Evolutionary conservation across 2,797 vertebrate genomes (phyloP).

Genomic region (Megalops cyprinoides): DNA sequence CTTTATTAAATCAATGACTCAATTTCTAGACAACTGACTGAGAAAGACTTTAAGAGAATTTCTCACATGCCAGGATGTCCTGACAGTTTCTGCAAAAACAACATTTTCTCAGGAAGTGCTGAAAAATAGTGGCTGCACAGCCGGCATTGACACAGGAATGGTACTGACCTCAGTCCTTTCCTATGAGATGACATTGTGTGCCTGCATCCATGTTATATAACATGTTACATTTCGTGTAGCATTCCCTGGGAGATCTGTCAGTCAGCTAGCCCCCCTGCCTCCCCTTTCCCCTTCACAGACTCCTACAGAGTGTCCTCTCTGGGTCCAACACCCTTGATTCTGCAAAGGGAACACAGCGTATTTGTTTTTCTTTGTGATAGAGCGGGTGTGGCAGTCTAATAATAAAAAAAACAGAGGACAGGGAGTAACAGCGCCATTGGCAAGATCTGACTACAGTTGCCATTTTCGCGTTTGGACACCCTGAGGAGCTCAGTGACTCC

Average conservation of each 20-base stretch:
- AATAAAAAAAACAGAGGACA: slow-evolving; percentile 35
- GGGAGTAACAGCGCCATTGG: slow-evolving; percentile 46
- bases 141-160: neutral
- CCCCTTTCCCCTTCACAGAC: slow-evolving; percentile 5
- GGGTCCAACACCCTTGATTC: slow-evolving; percentile 36
- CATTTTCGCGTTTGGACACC: slow-evolving; percentile 20
- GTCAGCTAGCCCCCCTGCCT: slow-evolving; percentile 23
- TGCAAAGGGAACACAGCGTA: slow-evolving; percentile 46
- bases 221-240: slow-evolving; percentile 33
- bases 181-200: neutral
- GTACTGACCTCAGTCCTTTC: slow-evolving; percentile 14
- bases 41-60: neutral
- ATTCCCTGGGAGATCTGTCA: slow-evolving; percentile 35
- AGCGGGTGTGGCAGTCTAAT: slow-evolving; percentile 50
- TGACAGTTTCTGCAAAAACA: neutral
- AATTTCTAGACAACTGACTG: neutral
- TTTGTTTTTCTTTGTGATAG: slow-evolving; percentile 56
- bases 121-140: neutral
- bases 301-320: neutral
- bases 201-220: slow-evolving; percentile 42
- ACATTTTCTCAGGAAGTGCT: too few relatives aligned
- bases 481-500: slow-evolving; percentile 40
- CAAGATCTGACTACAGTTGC: slow-evolving; percentile 31
- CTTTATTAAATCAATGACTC: slow-evolving; percentile 20
- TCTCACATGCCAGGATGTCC: neutral